These are phyloP conservation scores for Apotomis capreana DNA, from an alignment of 2,888 invertebrate genomes.

Conservation along the genomic window DNA sequence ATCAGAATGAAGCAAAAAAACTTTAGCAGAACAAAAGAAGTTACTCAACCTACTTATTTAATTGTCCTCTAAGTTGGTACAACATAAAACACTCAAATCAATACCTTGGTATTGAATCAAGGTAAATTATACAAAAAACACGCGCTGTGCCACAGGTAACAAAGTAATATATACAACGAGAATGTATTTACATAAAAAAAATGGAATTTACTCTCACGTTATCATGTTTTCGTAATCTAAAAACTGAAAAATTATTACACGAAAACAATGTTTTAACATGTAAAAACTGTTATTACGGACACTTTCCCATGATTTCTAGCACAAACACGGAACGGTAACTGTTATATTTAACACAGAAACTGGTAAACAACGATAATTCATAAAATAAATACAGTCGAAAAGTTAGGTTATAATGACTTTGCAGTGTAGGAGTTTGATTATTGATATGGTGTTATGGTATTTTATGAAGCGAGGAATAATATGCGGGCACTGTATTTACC, in stretches of 20 bases:
- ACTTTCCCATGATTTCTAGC: neutral
- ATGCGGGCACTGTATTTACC: constrained; percentile 57
- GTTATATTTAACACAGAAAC: constrained; percentile 34
- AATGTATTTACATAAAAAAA: constrained; percentile 37
- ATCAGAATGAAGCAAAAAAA: neutral
- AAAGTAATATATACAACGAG: constrained; percentile 25
- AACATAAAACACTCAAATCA: constrained; percentile 12
- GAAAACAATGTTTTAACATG: constrained; percentile 2
- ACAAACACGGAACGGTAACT: constrained; percentile 4
- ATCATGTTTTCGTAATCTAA: constrained; percentile 26
- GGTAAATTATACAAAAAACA: constrained; percentile 14
- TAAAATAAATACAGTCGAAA: constrained; percentile 46
- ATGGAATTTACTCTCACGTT: constrained; percentile 6
- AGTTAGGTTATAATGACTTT: constrained; percentile 73
- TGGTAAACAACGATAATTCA: constrained; percentile 39
- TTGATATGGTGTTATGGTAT: constrained; percentile 26
- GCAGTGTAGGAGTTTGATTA: constrained; percentile 51
- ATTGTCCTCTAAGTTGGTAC: constrained; percentile 10
- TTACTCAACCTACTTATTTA: constrained; percentile 19
- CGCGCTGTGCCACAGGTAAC: constrained; percentile 16
- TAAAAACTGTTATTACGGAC: neutral
- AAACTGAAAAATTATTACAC: constrained; percentile 5
- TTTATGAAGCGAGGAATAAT: constrained; percentile 19
- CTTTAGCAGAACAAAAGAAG: neutral
- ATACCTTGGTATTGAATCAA: constrained; percentile 6